A percentile compares a stretch with the other conserved stretches of the same genome.
Conservation (phyloP, 2,113 vertebrate genomes). For the Tauraco erythrolophus region DNA sequence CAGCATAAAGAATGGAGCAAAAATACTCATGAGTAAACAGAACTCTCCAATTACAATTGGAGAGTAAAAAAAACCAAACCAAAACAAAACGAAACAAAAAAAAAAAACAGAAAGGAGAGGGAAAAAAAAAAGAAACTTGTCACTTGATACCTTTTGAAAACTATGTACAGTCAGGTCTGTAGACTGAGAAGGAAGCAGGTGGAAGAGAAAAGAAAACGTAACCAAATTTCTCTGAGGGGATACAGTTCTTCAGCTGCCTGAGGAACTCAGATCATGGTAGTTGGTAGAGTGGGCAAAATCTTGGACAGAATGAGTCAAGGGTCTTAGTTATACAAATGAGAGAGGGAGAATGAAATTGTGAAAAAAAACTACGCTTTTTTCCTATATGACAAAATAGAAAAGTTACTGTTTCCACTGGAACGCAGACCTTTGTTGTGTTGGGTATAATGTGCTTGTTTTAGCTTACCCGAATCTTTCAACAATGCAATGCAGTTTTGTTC, state of each 20-base stretch:
- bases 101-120: too few relatives aligned
- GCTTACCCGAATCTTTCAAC: background rate
- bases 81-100: too few relatives aligned
- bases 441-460: background rate
- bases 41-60: background rate
- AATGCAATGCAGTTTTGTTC: background rate
- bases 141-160: background rate
- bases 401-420: background rate
- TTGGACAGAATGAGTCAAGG: background rate
- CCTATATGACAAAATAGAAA: background rate
- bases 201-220: background rate
- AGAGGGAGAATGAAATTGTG: background rate
- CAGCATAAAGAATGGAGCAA: background rate
- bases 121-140: background rate
- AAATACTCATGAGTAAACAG: background rate
- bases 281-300: background rate
- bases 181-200: background rate
- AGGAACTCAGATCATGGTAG: background rate
- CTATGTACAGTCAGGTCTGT: background rate
- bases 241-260: background rate
- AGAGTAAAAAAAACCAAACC: background rate
- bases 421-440: background rate
- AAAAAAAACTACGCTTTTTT: background rate
- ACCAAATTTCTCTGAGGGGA: background rate
- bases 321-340: background rate